Evolutionary conservation across 2,797 vertebrate species (phyloP).

Genomic region (Clarias pachynema): DNA sequence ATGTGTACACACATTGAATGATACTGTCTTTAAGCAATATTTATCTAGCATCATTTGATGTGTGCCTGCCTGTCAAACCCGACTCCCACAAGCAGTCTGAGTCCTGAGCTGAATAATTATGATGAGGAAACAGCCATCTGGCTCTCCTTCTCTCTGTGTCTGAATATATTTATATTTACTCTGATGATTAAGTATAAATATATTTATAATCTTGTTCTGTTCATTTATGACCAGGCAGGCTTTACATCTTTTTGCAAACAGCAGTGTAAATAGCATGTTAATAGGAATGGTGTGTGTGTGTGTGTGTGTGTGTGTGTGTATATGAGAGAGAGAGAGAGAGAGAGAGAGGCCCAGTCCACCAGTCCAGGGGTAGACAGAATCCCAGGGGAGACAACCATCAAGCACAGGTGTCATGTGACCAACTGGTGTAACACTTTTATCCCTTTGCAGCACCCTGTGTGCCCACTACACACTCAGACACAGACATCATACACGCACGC

Average conservation of each 20-base stretch:
- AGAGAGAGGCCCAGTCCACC: background rate
- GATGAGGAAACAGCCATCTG: slow-evolving; percentile 34
- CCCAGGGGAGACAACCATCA: slow-evolving; percentile 49
- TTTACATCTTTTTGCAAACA: slow-evolving; percentile 53
- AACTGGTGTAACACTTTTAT: slow-evolving; percentile 56
- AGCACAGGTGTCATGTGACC: slow-evolving; percentile 58
- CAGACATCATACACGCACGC: slow-evolving; percentile 36
- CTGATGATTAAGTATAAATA: slow-evolving; percentile 42
- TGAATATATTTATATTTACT: slow-evolving; percentile 22
- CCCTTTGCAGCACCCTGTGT: slow-evolving; percentile 44
- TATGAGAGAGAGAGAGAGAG: slow-evolving; percentile 8
- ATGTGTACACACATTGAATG: slow-evolving; percentile 33
- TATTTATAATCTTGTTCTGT: slow-evolving; percentile 45
- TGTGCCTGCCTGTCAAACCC: slow-evolving; percentile 55
- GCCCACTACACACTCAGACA: slow-evolving; percentile 30
- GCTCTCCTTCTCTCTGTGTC: slow-evolving; percentile 31
- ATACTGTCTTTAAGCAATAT: slow-evolving; percentile 58
- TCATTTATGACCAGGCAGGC: slow-evolving; percentile 40
- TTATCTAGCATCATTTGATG: slow-evolving; percentile 56
- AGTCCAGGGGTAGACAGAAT: slow-evolving; percentile 47
- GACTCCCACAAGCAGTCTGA: slow-evolving; percentile 54
- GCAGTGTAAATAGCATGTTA: slow-evolving; percentile 43
- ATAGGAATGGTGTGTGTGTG: slow-evolving; percentile 24
- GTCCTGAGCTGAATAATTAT: slow-evolving; percentile 54
- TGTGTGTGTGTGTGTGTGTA: slow-evolving; percentile 23